Evolutionary conservation across 2,797 vertebrate genomes (phyloP).

Genomic region (Trematomus bernacchii): DNA sequence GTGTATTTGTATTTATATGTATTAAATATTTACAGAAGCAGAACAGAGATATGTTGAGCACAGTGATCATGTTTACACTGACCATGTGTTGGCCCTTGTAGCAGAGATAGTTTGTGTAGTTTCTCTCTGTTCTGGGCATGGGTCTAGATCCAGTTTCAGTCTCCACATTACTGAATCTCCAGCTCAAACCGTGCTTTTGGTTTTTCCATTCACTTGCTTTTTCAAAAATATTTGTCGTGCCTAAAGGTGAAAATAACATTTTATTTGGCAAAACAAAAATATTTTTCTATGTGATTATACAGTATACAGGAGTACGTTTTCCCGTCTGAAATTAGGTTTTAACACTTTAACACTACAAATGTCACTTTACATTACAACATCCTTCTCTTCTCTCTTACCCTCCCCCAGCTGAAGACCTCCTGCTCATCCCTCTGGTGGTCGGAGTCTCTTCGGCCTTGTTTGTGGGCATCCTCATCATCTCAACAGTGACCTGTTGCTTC

Average conservation of each 20-base stretch:
- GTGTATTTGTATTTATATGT: not conserved
- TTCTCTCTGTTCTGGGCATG: conserved; percentile 7
- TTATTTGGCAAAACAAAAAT: no score
- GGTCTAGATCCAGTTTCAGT: not conserved
- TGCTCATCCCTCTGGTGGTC: conserved; percentile 89
- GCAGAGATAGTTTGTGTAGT: not conserved
- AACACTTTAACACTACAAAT: not conserved
- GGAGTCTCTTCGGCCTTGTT: conserved; percentile 91
- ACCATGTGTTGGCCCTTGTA: not conserved
- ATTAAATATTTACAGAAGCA: not conserved
- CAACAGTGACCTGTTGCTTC: conserved; percentile 92
- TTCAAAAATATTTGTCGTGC: conserved; percentile 12
- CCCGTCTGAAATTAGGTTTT: not conserved
- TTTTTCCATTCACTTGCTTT: conserved; percentile 17
- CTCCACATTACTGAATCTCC: conserved; percentile 9
- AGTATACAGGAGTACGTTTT: not conserved
- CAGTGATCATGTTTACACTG: not conserved
- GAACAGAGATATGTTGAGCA: no score
- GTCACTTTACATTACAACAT: not conserved
- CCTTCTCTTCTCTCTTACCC: conserved; percentile 3
- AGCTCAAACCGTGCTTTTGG: conserved; percentile 18
- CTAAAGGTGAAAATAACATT: not conserved
- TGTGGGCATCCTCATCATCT: conserved; percentile 87
- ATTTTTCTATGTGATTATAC: no score
- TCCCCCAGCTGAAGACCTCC: conserved; percentile 86